Evolutionary conservation across 2,888 invertebrate genomes (phyloP).

Genomic region (Calameuta pallipes): DNA sequence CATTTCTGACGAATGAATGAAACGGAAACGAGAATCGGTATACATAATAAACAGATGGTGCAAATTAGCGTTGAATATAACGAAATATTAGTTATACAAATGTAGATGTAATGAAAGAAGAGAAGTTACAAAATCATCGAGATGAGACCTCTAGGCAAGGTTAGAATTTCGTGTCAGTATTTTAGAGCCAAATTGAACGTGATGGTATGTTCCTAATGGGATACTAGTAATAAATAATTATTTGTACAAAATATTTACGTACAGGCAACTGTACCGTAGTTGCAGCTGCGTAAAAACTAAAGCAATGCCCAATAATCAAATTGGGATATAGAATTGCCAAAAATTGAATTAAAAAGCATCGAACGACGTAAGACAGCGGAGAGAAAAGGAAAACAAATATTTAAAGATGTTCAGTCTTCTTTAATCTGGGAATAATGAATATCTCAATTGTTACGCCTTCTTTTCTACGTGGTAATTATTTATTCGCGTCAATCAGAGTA

Average conservation of each 20-base stretch:
- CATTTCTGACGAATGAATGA: background rate
- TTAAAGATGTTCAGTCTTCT: background rate
- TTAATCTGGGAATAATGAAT: background rate
- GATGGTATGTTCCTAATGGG: conserved; percentile 14
- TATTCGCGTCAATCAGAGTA: background rate
- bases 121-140: conserved; percentile 3
- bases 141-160: background rate
- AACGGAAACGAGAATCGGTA: background rate
- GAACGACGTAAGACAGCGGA: background rate
- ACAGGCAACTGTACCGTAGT: background rate
- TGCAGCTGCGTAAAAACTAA: background rate
- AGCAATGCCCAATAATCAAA: background rate
- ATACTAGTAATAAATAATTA: conserved; percentile 13
- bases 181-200: conserved; percentile 20
- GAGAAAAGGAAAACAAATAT: background rate
- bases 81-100: conserved; percentile 21
- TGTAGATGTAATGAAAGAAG: conserved; percentile 20
- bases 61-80: conserved; percentile 14
- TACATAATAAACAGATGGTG: background rate
- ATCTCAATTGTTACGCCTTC: background rate
- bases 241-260: conserved; percentile 8
- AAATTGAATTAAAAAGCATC: background rate
- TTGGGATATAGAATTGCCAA: background rate
- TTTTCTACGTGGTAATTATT: background rate
- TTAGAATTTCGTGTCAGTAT: conserved; percentile 19